These are phyloP conservation scores for Geophilus truncorum DNA, from an alignment of 2,888 invertebrate species.

Conservation along the genomic window DNA sequence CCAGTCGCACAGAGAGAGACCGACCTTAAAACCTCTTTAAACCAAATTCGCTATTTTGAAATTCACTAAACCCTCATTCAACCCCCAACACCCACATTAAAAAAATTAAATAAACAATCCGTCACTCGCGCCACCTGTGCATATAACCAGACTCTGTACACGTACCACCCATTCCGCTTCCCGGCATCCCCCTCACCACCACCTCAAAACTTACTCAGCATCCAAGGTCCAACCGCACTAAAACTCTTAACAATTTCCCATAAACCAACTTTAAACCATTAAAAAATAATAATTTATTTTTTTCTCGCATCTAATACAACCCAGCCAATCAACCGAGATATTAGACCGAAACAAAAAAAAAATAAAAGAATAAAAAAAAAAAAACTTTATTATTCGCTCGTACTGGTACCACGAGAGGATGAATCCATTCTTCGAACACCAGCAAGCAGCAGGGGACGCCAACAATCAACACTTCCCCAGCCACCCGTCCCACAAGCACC, in stretches of 20 bases:
- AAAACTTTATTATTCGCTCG: background rate
- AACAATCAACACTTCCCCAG: background rate
- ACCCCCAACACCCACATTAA: background rate
- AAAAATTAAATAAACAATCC: background rate
- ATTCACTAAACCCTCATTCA: background rate
- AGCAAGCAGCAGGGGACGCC: background rate
- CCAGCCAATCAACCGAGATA: background rate
- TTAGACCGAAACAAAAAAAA: background rate
- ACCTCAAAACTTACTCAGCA: background rate
- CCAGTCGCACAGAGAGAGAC: background rate
- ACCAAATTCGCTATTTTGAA: background rate
- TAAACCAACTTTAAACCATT: background rate
- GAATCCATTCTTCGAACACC: background rate
- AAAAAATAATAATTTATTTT: background rate
- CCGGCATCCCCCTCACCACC: background rate
- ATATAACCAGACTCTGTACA: background rate
- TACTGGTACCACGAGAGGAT: slow-evolving; percentile 4
- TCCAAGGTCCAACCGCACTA: background rate
- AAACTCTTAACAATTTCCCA: background rate
- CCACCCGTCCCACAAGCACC: background rate
- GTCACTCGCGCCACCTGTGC: background rate
- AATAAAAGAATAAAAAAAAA: background rate
- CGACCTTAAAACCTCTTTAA: background rate
- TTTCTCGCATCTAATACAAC: background rate
- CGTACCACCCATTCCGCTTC: background rate